These are phyloP conservation scores for Dunckerocampus dactyliophorus DNA, from an alignment of 2,113 vertebrate species.

Conservation along the genomic window DNA sequence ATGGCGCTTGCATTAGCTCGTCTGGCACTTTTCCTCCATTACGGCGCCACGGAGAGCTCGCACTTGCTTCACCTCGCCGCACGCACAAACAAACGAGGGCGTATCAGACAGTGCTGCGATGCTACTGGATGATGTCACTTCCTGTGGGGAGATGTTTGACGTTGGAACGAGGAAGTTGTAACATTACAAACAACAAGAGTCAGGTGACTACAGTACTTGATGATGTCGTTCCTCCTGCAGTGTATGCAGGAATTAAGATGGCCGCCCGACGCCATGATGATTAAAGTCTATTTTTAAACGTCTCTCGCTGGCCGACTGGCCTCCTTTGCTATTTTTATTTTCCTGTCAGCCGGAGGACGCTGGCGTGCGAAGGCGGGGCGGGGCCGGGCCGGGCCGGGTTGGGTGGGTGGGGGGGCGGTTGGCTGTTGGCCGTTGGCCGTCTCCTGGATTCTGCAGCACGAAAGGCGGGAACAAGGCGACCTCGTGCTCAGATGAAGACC, in stretches of 20 bases:
- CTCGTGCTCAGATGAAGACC: neutral
- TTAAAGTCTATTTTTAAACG: conserved; percentile 44
- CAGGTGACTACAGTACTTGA: too few species aligned
- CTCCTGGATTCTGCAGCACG: neutral
- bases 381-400: too few species aligned
- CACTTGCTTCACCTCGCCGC: neutral
- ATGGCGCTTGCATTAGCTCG: neutral
- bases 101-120: neutral
- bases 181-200: too few species aligned
- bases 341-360: neutral
- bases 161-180: too few species aligned
- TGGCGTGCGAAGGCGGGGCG: too few species aligned
- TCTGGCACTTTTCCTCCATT: neutral
- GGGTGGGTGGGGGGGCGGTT: too few species aligned
- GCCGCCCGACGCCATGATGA: conserved; percentile 38
- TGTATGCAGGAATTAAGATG: conserved; percentile 25
- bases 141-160: neutral
- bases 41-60: neutral
- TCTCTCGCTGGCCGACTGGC: conserved; percentile 17
- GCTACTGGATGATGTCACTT: neutral
- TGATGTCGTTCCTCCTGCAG: too few species aligned
- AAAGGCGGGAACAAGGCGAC: neutral
- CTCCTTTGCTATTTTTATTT: conserved; percentile 16
- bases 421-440: neutral
- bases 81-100: neutral